Conservation (phyloP, 2,113 vertebrate species). For the Propithecus coquereli region DNA sequence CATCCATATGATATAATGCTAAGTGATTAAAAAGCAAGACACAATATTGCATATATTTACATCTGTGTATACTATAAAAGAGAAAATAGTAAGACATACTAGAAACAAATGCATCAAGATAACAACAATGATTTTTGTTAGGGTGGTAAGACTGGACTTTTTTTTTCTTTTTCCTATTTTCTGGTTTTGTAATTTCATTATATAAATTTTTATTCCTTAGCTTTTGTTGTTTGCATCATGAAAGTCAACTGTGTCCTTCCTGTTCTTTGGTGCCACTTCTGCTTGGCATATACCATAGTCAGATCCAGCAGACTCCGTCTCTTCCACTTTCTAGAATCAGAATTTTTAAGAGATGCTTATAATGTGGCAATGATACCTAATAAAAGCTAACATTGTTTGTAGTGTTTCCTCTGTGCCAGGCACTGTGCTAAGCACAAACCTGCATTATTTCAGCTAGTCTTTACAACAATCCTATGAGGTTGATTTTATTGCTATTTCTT, state of each 20-base stretch:
- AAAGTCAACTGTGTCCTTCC: not conserved
- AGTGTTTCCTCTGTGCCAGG: not conserved
- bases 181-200: not conserved
- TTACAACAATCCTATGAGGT: not conserved
- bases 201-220: not conserved
- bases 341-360: not conserved
- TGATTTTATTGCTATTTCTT: constrained; percentile 11
- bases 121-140: not conserved
- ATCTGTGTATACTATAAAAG: not conserved
- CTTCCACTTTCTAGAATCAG: not conserved
- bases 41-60: not conserved
- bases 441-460: not conserved
- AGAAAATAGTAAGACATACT: not conserved
- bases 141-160: not conserved
- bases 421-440: not conserved
- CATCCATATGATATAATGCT: not conserved
- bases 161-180: not conserved
- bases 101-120: not conserved
- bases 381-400: not conserved
- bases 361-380: not conserved
- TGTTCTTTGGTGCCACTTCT: not conserved
- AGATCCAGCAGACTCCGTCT: not conserved
- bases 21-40: not conserved
- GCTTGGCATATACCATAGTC: not conserved
- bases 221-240: not conserved